Evolutionary conservation across 2,113 vertebrate species (phyloP).

Genomic region (Lamprotornis superbus): DNA sequence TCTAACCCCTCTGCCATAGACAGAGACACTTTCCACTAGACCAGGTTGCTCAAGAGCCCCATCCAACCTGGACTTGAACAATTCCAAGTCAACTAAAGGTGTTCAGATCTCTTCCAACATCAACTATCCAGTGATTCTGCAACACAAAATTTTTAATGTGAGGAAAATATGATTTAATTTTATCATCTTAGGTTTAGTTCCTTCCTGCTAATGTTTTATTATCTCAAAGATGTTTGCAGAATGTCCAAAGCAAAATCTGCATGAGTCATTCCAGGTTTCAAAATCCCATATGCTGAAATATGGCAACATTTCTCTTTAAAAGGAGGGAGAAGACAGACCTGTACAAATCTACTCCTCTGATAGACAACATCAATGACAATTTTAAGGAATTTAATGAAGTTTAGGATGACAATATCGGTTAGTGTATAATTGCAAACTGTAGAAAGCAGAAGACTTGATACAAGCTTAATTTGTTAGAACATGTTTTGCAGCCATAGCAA

Average conservation of each 20-base stretch:
- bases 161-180: neutral
- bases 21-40: neutral
- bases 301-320: neutral
- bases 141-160: neutral
- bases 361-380: neutral
- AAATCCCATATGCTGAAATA: neutral
- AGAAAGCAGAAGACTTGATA: neutral
- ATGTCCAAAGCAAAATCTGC: neutral
- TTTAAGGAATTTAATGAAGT: neutral
- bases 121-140: neutral
- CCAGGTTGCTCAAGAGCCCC: neutral
- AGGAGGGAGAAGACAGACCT: neutral
- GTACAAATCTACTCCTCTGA: neutral
- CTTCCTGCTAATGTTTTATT: neutral
- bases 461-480: conserved; percentile 18
- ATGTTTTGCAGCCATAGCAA: neutral
- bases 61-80: neutral
- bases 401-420: conserved; percentile 12
- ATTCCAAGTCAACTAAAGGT: neutral
- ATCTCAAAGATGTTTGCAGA: neutral
- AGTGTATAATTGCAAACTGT: neutral
- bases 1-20: neutral
- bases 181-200: neutral
- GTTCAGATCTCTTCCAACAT: neutral
- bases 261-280: neutral